A percentile compares a stretch with the other conserved stretches of the same genome.
Conservation (phyloP, 2,888 invertebrate species). For the Aspidiotus destructor region DNA sequence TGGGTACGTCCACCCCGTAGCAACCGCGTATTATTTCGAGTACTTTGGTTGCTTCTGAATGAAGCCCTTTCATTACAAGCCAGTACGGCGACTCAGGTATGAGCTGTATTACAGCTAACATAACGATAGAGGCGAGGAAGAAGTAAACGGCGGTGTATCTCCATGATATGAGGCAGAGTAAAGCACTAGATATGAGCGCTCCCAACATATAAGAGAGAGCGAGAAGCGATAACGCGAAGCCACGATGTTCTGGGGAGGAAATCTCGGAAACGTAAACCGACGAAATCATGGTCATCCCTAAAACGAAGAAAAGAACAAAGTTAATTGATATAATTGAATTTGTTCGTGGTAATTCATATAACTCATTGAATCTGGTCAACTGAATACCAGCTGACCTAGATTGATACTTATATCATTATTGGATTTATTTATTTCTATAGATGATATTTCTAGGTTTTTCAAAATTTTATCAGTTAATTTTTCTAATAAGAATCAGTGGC, state of each 20-base stretch:
- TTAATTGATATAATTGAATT: neutral
- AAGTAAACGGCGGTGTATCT: slow-evolving; percentile 7
- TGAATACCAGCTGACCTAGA: too few species aligned
- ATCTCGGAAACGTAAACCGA: slow-evolving; percentile 20
- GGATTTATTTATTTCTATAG: neutral
- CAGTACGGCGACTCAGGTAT: slow-evolving; percentile 27
- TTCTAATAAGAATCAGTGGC: too few species aligned
- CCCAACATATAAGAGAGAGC: slow-evolving; percentile 19
- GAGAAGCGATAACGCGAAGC: slow-evolving; percentile 14
- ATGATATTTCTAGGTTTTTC: neutral
- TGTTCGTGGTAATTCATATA: neutral
- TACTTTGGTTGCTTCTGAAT: neutral
- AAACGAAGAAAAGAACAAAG: neutral
- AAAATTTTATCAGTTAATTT: too few species aligned
- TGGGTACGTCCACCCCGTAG: neutral
- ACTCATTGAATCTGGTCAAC: too few species aligned
- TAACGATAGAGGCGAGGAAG: slow-evolving; percentile 5
- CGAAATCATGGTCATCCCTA: slow-evolving; percentile 24
- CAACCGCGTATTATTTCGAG: neutral
- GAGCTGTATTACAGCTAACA: slow-evolving; percentile 8
- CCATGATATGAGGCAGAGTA: slow-evolving; percentile 4
- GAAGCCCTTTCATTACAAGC: slow-evolving; percentile 16
- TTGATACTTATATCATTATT: too few species aligned
- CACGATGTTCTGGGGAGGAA: slow-evolving; percentile 9
- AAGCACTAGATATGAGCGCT: slow-evolving; percentile 8